These are phyloP conservation scores for Drosophila prosaltans DNA, from an alignment of 1,140 invertebrate genomes.

Conservation along the genomic window DNA sequence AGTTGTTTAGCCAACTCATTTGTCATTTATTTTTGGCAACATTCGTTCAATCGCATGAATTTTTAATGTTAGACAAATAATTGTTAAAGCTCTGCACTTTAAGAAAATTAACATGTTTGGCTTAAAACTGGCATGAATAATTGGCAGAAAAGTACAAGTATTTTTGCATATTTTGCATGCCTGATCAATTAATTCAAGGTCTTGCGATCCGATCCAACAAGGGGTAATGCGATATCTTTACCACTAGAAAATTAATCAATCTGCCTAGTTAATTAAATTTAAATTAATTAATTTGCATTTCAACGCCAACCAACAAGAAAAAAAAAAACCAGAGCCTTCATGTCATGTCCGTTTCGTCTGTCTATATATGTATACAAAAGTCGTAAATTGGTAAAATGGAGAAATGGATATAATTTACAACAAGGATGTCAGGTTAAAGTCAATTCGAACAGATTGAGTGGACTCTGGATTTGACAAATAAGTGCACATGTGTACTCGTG, in stretches of 20 bases:
- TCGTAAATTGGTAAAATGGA: conserved; percentile 22
- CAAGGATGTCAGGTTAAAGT: conserved; percentile 57
- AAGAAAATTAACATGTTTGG: conserved; percentile 44
- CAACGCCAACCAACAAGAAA: conserved; percentile 25
- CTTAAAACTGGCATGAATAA: conserved; percentile 61
- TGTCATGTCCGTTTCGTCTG: conserved; percentile 10
- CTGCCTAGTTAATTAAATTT: conserved; percentile 61
- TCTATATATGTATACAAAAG: background rate
- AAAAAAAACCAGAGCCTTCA: conserved; percentile 21
- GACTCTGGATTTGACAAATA: conserved; percentile 58
- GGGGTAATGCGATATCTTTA: background rate
- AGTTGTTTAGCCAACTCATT: conserved; percentile 73
- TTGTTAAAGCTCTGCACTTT: conserved; percentile 34
- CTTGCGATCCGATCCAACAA: conserved; percentile 14
- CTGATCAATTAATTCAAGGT: conserved; percentile 49
- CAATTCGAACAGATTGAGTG: conserved; percentile 29
- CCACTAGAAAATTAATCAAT: conserved; percentile 22
- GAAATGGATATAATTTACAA: conserved; percentile 39
- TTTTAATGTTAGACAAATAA: conserved; percentile 74
- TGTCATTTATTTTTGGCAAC: conserved; percentile 57
- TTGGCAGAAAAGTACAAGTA: conserved; percentile 44
- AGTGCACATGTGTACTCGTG: conserved; percentile 17
- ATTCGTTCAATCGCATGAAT: conserved; percentile 64
- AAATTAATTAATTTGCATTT: conserved; percentile 44
- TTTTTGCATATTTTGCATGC: conserved; percentile 60